phyloP scores from a whole-genome alignment of 2,113 vertebrate species.

The Chaetura pelagica region DNA sequence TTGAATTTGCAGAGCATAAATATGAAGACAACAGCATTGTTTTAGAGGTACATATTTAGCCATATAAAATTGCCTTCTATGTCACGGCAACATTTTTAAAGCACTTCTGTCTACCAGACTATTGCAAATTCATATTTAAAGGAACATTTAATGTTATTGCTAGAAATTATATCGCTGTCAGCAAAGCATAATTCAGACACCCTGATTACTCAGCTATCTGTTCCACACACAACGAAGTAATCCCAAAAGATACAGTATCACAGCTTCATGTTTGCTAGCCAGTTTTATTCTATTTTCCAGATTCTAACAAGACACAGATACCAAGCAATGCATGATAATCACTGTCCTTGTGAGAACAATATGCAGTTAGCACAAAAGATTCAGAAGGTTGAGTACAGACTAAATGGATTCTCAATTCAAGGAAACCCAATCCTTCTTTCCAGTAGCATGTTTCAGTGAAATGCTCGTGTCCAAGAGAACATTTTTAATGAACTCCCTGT shows the following conservation, averaged over 20 bases:
- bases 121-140: constrained; percentile 28
- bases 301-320: constrained; percentile 30
- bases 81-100: background rate
- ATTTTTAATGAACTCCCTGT: background rate
- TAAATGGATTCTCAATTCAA: constrained; percentile 1
- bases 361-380: constrained; percentile 12
- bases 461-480: background rate
- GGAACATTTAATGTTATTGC: background rate
- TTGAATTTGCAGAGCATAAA: background rate
- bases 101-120: background rate
- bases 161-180: background rate
- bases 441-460: background rate
- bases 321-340: constrained; percentile 43
- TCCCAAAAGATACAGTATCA: background rate
- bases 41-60: background rate
- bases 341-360: constrained; percentile 50
- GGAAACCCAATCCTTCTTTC: background rate
- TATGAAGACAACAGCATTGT: background rate
- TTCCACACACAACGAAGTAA: background rate
- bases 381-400: background rate
- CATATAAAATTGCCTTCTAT: background rate
- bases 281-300: constrained; percentile 39
- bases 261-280: constrained; percentile 20
- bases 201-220: background rate
- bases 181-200: background rate